These are phyloP conservation scores for Labrus mixtus DNA, from an alignment of 2,113 vertebrate genomes.

Conservation along the genomic window DNA sequence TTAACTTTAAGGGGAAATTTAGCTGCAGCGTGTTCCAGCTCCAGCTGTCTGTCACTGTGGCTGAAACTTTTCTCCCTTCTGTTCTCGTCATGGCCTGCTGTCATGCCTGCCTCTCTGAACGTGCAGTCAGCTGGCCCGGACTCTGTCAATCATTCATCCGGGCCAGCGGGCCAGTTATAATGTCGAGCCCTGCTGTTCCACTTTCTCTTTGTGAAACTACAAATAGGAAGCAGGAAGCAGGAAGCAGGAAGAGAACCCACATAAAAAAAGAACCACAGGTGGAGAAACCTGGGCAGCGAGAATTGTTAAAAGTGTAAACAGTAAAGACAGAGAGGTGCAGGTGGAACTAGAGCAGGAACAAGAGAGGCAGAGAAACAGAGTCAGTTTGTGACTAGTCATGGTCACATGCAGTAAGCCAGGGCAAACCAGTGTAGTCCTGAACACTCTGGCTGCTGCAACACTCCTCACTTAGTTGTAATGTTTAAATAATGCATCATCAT, in stretches of 20 bases:
- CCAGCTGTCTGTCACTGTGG: no score
- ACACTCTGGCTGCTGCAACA: neutral
- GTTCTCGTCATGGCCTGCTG: no score
- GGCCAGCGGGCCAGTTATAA: no score
- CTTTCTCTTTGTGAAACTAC: neutral
- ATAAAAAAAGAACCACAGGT: neutral
- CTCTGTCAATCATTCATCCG: no score
- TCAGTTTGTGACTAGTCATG: conserved; percentile 24
- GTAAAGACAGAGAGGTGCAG: neutral
- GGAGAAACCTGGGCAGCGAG: neutral
- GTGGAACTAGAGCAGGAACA: neutral
- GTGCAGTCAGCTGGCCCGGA: no score
- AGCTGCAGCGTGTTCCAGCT: no score
- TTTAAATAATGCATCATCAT: conserved; percentile 40
- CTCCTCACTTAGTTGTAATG: neutral
- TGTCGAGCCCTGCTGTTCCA: no score
- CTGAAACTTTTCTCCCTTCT: no score
- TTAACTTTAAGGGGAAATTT: no score
- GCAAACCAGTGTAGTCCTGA: conserved; percentile 41
- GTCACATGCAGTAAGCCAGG: conserved; percentile 38
- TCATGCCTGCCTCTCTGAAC: no score
- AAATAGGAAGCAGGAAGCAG: neutral
- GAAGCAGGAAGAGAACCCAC: neutral
- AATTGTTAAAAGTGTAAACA: neutral
- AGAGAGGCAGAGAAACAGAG: neutral